Conservation (phyloP, 2,888 invertebrate genomes). For the Adelphocoris suturalis region DNA sequence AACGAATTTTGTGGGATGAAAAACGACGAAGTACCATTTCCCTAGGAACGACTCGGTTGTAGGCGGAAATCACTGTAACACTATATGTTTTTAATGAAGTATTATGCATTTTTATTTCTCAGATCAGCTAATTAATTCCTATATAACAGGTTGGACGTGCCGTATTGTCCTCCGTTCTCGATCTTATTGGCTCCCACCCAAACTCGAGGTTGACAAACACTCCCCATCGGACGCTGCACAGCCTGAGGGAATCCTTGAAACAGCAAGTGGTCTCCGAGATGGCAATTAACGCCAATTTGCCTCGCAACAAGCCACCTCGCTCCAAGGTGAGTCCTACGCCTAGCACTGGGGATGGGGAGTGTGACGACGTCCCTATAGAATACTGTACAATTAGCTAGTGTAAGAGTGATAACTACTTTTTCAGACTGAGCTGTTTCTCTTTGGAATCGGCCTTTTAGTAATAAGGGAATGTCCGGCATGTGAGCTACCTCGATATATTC, state of each 20-base stretch:
- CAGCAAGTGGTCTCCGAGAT: constrained; percentile 66
- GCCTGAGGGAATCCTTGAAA: constrained; percentile 84
- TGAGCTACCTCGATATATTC: no score
- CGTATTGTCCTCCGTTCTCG: constrained; percentile 90
- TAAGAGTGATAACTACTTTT: not conserved
- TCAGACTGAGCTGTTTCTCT: not conserved
- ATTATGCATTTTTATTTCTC: no score
- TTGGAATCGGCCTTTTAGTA: not conserved
- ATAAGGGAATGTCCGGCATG: no score
- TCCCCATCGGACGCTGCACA: constrained; percentile 86
- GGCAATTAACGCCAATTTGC: constrained; percentile 27
- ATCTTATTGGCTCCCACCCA: constrained; percentile 89
- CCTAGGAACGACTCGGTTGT: no score
- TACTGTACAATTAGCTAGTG: constrained; percentile 66
- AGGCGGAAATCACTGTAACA: no score
- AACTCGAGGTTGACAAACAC: constrained; percentile 90
- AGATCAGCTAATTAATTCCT: not conserved
- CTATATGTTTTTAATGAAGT: no score
- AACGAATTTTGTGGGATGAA: no score
- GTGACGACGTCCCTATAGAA: constrained; percentile 51
- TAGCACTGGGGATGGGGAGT: constrained; percentile 38
- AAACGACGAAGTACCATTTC: no score
- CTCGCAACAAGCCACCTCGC: constrained; percentile 40
- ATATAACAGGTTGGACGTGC: constrained; percentile 87
- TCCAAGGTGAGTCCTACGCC: constrained; percentile 66